Evolutionary conservation across 2,888 invertebrate genomes (phyloP), one percentile per base, ranked within the genome.

Genomic region (Drosophila maculinotata): DNA sequence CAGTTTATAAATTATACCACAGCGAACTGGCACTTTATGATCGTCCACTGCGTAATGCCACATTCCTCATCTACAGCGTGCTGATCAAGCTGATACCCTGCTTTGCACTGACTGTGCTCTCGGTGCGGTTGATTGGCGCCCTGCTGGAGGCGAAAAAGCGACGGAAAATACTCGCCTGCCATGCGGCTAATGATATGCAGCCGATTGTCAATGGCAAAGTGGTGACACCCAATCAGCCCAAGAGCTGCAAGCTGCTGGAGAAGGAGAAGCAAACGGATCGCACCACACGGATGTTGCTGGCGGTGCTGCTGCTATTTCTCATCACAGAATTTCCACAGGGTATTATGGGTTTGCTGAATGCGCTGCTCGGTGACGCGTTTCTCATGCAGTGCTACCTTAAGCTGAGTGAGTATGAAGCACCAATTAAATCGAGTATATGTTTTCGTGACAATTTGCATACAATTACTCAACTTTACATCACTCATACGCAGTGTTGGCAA

Each of bases 71-170:
- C 81, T 98, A 98, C 91, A 96, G 97, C 90, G 97, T 98, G 9
- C 94, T 98, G 72, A 95, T 98, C 77, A 98, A 98, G 92, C 92
- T 98, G 51, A 95, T 98, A 66, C 98, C 98, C 6, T 97, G 98
- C 90, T 93, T 97, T 89, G 95, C 97, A 8, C 92, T 98, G 49
- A 98, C 98, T 0, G 94, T 96, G 78, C 92, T 97, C 52, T 96
- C 96, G 88, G 93, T 95, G 69, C 94, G 95, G 86, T 92, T 97
- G 72, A 96, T 97, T 83, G 93, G 94, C 28, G 96, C 96, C 10
- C 91, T 97, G 66, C 92, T 96, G 67, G 95, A 96, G 77, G 96
- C 97, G 1, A 97, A 97, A 88, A 93, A 94, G 64, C 93, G 95
- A 20, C 93, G 96, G 59, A 95, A 96, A 87, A 94, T 95, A 87